phyloP scores from a whole-genome alignment of 64 coral and sea anemone genomes.

The Orbicella faveolata region DNA sequence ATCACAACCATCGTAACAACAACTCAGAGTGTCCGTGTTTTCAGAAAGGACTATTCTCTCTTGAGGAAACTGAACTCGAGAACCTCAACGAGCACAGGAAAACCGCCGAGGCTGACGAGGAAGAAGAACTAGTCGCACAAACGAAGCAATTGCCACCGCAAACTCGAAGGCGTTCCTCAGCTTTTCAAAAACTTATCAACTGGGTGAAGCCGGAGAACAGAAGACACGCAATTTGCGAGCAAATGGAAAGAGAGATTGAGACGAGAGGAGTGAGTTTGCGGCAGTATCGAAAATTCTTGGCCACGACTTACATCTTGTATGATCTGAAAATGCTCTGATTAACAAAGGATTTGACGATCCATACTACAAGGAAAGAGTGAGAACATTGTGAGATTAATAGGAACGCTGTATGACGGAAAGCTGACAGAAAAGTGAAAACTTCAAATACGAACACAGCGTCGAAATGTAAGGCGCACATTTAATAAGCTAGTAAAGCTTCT shows the following conservation, averaged over 20 bases:
- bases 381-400: too few relatives aligned
- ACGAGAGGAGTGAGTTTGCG: conserved; percentile 41
- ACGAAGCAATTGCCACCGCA: not conserved
- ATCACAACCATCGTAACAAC: not conserved
- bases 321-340: conserved; percentile 28
- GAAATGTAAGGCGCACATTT: too few relatives aligned
- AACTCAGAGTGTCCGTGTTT: not conserved
- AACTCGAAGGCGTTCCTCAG: conserved; percentile 1
- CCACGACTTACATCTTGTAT: conserved; percentile 9
- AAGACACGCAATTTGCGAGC: conserved; percentile 61
- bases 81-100: not conserved
- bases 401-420: too few relatives aligned
- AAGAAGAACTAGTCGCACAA: not conserved
- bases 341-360: too few relatives aligned
- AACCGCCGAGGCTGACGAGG: not conserved
- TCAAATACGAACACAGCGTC: too few relatives aligned
- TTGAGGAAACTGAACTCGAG: not conserved
- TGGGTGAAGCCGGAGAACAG: conserved; percentile 11
- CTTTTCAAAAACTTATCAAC: conserved; percentile 19
- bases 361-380: too few relatives aligned
- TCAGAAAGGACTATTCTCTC: not conserved
- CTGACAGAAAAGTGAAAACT: too few relatives aligned
- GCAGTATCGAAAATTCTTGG: conserved; percentile 54
- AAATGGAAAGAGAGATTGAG: conserved; percentile 66
- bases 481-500: too few relatives aligned